phyloP scores from a whole-genome alignment of 2,888 invertebrate genomes.

The Thymelicus acteon region DNA sequence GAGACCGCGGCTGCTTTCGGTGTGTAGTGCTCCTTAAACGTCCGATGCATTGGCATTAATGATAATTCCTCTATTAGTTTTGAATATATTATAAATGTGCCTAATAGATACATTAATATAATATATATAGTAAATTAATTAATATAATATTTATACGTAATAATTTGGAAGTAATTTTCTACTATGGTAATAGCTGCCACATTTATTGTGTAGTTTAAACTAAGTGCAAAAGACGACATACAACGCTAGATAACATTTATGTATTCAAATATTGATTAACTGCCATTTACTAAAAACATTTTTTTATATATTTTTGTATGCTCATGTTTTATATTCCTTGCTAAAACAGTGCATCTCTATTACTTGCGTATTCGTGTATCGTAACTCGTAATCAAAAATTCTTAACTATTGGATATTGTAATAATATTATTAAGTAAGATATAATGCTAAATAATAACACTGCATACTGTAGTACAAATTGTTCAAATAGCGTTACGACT shows the following conservation, averaged over 20 bases:
- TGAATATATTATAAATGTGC: too few species aligned
- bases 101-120: too few species aligned
- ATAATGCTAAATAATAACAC: too few species aligned
- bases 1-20: too few species aligned
- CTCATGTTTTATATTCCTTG: neutral
- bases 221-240: neutral
- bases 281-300: neutral
- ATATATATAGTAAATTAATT: too few species aligned
- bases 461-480: neutral
- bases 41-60: too few species aligned
- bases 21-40: too few species aligned
- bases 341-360: neutral
- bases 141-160: too few species aligned
- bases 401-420: neutral
- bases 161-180: too few species aligned
- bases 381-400: neutral
- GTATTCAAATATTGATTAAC: neutral
- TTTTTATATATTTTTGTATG: neutral
- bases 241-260: neutral
- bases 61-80: too few species aligned
- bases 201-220: neutral
- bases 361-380: too few species aligned
- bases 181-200: neutral
- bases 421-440: too few species aligned
- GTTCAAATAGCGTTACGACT: neutral